Base-by-base conservation (phyloP, 2,797 vertebrate species). In the Rhinella marina region DNA sequence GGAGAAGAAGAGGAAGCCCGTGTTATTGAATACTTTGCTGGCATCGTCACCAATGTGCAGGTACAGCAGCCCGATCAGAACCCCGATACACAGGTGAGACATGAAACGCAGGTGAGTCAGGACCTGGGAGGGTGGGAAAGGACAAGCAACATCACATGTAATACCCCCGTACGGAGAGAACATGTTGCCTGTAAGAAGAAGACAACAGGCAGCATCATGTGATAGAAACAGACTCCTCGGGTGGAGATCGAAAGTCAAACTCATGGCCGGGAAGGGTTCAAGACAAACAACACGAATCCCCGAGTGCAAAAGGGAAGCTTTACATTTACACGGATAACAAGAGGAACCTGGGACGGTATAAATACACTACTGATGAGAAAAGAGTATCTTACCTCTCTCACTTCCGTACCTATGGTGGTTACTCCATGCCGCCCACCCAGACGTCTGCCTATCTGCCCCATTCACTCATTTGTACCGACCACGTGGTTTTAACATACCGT, bases 11-110 rank as follows among this genome's bases (percentile, higher is more conserved):
- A 99, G 97, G 92, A 98, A 99, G 90, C 98, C 97, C 0, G 97
- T 99, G 95, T 99, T 99, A 96, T 99, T 99, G 95, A 99, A 99
- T 91, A 99, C 98, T 91, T 98, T 99, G 95, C 96, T 97, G 84
- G 98, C 98, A 0, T 99, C 98, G 0, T 99, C 96, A 57, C 98
- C 98, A 0, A 99, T 99, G 91, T 98, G 97, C 90, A 99, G 95
- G 94, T 99, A 99, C 87, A 99, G 97, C 88, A 99, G 94, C 78
- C 98, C 98, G 2, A 99, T 99, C 90, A 99, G 95, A 64, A 99
- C 96, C 0, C 98, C 98, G 0, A 99, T 97, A 90, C 90, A 95
- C 91, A 99, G 95, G 86, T 99, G 98, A 76, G 98, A 99, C 96
- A 97, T 96, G 92, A 99, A 97, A 86, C 98, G 93, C 90, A 99